phyloP scores from a whole-genome alignment of 1,140 invertebrate species.

The Neomicropteryx cornuta region DNA sequence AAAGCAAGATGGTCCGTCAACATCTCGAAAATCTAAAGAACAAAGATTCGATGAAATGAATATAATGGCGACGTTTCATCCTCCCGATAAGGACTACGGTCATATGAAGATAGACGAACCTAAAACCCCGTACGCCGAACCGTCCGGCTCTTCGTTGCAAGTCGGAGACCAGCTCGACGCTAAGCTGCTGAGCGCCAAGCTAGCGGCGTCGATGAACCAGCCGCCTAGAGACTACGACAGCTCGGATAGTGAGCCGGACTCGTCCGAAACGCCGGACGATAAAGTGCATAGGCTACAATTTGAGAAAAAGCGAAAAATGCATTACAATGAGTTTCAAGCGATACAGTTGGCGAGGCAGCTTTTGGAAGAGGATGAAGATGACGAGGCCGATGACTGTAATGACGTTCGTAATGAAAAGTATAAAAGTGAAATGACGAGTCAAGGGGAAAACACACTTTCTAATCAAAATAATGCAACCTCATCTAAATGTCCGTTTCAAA shows the following conservation, averaged over 20 bases:
- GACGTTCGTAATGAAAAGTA: no score
- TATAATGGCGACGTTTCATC: conserved; percentile 96
- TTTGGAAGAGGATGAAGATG: conserved; percentile 78
- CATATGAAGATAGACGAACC: conserved; percentile 99
- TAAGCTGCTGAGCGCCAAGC: conserved; percentile 64
- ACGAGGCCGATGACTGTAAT: conserved; percentile 42
- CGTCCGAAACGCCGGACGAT: conserved; percentile 52
- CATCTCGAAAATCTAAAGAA: conserved; percentile 55
- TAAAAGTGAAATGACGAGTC: no score
- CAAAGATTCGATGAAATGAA: conserved; percentile 99
- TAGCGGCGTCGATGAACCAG: conserved; percentile 29
- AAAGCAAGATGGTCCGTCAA: conserved; percentile 41
- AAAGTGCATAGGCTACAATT: conserved; percentile 66
- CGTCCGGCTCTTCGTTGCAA: conserved; percentile 58
- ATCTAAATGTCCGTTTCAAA: no score
- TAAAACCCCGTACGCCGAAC: conserved; percentile 81
- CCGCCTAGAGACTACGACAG: conserved; percentile 25
- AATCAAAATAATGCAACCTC: no score
- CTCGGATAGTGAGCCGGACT: conserved; percentile 45
- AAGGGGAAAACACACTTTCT: no score
- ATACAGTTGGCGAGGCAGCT: conserved; percentile 82
- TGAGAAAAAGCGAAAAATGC: conserved; percentile 85
- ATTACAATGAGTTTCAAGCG: conserved; percentile 96
- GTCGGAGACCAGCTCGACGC: conserved; percentile 68
- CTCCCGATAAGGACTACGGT: conserved; percentile 96